phyloP scores from a whole-genome alignment of 2,113 vertebrate species.

The Bagarius yarrelli region DNA sequence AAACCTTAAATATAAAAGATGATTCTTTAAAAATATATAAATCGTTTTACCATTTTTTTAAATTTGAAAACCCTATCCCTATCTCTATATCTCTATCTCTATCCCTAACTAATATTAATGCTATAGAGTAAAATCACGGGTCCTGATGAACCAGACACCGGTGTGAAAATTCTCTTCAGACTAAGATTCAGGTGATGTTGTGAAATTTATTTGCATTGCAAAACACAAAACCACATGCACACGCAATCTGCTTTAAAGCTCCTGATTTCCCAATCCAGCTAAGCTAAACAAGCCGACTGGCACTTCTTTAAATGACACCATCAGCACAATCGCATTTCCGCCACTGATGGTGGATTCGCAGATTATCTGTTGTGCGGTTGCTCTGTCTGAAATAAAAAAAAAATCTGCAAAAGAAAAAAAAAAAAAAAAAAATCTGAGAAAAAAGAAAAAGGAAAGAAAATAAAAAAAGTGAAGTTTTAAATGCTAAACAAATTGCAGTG shows the following conservation, averaged over 20 bases:
- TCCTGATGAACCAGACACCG: neutral
- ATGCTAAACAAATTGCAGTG: neutral
- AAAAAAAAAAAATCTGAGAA: neutral
- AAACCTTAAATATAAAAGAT: too few relatives aligned
- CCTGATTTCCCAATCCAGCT: constrained; percentile 69
- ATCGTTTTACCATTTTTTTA: too few relatives aligned
- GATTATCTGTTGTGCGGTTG: constrained; percentile 59
- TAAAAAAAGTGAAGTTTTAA: neutral
- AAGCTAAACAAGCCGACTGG: constrained; percentile 61
- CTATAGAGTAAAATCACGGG: neutral
- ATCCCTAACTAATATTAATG: too few relatives aligned
- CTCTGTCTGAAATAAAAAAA: constrained; percentile 32
- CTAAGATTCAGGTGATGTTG: constrained; percentile 36
- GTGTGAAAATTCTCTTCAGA: neutral
- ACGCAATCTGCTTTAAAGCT: constrained; percentile 59
- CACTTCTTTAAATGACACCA: constrained; percentile 59
- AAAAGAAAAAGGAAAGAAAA: neutral
- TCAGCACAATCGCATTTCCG: constrained; percentile 73
- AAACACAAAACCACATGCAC: constrained; percentile 59
- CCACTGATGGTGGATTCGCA: constrained; percentile 66
- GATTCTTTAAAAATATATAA: too few relatives aligned
- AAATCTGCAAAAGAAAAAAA: neutral
- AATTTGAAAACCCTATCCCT: too few relatives aligned
- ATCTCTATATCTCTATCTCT: too few relatives aligned
- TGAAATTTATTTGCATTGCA: constrained; percentile 61